These are phyloP conservation scores for Oplegnathus fasciatus DNA, from an alignment of 2,113 vertebrate species.

Conservation along the genomic window DNA sequence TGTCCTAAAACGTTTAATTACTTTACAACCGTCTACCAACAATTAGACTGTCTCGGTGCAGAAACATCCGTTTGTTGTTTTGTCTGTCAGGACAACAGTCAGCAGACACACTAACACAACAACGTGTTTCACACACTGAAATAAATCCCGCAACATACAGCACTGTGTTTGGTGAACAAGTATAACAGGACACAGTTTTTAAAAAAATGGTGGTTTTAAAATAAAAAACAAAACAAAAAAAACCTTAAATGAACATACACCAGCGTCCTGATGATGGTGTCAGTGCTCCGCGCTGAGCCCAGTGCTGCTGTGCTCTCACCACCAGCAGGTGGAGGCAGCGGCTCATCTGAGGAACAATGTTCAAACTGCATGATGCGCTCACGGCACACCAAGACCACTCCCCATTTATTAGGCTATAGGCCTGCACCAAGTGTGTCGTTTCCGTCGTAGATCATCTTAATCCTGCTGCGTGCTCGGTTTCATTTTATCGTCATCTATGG, in stretches of 20 bases:
- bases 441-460: conserved; percentile 11
- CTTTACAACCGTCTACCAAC: conserved; percentile 95
- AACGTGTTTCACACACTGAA: neutral
- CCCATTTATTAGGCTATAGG: neutral
- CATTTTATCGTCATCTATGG: conserved; percentile 2
- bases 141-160: neutral
- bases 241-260: neutral
- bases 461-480: conserved; percentile 10
- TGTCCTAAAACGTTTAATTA: conserved; percentile 95
- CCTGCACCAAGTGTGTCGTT: conserved; percentile 1
- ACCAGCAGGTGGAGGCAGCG: conserved; percentile 92
- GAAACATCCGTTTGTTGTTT: conserved; percentile 92
- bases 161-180: neutral
- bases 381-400: conserved; percentile 18
- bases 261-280: neutral
- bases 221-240: neutral
- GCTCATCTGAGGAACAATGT: conserved; percentile 71
- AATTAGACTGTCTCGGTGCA: conserved; percentile 90
- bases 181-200: neutral
- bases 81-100: conserved; percentile 29
- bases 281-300: neutral
- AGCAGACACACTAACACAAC: neutral
- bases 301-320: neutral
- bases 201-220: neutral
- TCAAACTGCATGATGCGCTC: conserved; percentile 43